Conservation (phyloP, 2,888 invertebrate species). For the Epicampocera succincta region DNA sequence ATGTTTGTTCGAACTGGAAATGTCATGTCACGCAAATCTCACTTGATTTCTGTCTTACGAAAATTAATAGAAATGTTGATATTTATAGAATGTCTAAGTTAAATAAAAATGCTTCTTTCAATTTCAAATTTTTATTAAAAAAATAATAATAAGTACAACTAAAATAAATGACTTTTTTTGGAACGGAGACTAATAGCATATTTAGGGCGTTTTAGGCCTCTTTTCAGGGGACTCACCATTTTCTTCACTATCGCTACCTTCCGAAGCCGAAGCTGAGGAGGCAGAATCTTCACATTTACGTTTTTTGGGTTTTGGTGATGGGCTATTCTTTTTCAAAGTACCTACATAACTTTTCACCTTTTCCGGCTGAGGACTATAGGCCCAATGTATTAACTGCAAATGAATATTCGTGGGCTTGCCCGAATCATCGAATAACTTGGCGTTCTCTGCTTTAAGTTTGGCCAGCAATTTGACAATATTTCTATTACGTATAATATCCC, state of each 20-base stretch:
- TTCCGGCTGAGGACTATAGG: conserved; percentile 87
- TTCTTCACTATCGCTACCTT: conserved; percentile 58
- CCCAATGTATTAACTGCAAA: conserved; percentile 87
- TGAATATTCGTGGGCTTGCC: conserved; percentile 88
- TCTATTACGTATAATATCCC: conserved; percentile 89
- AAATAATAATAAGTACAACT: conserved; percentile 65
- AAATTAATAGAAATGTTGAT: no score
- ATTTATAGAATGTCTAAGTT: no score
- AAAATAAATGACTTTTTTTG: conserved; percentile 48
- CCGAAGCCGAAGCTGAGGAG: conserved; percentile 56
- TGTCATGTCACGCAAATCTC: no score
- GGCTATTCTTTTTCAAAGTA: conserved; percentile 69
- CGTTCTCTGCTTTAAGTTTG: conserved; percentile 84
- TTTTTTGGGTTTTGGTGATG: conserved; percentile 72
- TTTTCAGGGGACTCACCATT: conserved; percentile 71
- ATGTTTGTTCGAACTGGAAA: no score
- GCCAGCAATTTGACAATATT: conserved; percentile 84
- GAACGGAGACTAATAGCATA: conserved; percentile 27
- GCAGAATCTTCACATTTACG: conserved; percentile 78
- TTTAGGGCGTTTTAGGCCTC: conserved; percentile 70
- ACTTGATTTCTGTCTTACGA: no score
- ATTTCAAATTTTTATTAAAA: conserved; percentile 21
- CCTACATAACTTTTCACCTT: conserved; percentile 85
- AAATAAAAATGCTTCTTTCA: neutral
- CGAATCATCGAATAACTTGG: conserved; percentile 85